Conservation (phyloP, 2,113 vertebrate species). For the Apistogramma diplotaenia region DNA sequence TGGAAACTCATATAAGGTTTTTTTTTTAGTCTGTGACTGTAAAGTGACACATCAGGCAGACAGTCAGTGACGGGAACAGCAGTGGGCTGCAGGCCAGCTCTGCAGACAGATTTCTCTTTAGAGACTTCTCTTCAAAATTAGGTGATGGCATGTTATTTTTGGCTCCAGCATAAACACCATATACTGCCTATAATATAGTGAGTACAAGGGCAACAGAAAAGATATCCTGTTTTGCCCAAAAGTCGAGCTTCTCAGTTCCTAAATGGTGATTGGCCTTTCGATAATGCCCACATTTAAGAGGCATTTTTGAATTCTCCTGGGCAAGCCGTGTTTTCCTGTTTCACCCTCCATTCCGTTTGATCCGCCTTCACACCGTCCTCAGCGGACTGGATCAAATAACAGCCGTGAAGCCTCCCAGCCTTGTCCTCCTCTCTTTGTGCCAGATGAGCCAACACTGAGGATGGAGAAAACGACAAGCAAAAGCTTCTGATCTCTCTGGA, state of each 20-base stretch:
- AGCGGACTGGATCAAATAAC: constrained; percentile 47
- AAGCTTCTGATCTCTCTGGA: not conserved
- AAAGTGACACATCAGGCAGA: constrained; percentile 41
- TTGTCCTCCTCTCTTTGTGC: constrained; percentile 10
- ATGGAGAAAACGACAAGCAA: constrained; percentile 4
- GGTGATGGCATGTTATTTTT: not conserved
- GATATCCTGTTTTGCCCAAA: not conserved
- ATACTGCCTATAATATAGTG: not conserved
- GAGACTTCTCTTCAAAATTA: not conserved
- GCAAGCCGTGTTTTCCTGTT: constrained; percentile 47
- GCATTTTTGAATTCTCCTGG: constrained; percentile 55
- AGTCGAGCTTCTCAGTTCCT: not conserved
- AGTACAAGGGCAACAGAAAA: not conserved
- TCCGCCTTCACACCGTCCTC: constrained; percentile 35
- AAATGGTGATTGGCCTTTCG: not conserved
- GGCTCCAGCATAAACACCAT: not conserved
- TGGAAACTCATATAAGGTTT: constrained; percentile 25
- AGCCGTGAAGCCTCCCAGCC: not conserved
- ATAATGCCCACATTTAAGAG: constrained; percentile 17
- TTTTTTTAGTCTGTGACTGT: not conserved
- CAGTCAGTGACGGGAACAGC: constrained; percentile 22
- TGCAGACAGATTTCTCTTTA: not conserved
- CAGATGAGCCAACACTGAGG: constrained; percentile 3
- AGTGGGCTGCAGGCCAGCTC: not conserved
- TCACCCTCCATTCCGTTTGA: constrained; percentile 44